phyloP scores from a whole-genome alignment of 2,113 vertebrate species.

The Bos javanicus region DNA sequence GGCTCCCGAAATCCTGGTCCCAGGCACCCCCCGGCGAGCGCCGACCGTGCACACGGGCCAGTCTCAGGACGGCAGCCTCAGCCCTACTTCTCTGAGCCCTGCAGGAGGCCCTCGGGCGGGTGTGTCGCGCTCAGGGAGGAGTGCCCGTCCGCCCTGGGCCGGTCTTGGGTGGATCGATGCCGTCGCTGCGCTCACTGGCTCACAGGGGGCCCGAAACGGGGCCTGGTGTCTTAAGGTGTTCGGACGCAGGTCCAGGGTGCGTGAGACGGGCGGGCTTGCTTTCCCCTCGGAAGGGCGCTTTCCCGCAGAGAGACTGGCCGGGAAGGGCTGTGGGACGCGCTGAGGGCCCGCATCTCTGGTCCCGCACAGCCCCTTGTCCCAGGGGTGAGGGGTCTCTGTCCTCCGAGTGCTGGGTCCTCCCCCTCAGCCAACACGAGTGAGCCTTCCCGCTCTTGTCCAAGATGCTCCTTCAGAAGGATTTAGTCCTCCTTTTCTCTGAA shows the following conservation, averaged over 20 bases:
- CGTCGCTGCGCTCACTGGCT: accelerated
- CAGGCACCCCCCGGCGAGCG: accelerated
- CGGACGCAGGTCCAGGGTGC: neutral
- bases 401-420: accelerated
- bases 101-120: accelerated
- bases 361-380: neutral
- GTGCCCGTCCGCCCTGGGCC: accelerated
- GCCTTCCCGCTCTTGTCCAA: too few relatives aligned
- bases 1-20: accelerated
- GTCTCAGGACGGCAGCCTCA: accelerated
- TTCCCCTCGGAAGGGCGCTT: accelerated
- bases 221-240: neutral
- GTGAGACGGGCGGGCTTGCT: neutral
- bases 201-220: accelerated
- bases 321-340: accelerated
- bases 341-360: accelerated
- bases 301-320: accelerated
- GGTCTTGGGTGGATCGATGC: accelerated
- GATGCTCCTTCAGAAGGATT: neutral
- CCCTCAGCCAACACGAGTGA: accelerated
- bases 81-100: accelerated
- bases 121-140: accelerated
- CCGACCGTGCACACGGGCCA: accelerated
- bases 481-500: neutral
- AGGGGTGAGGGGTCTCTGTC: accelerated